Base-by-base conservation (phyloP, 2,888 invertebrate species). In the Galerucella pusilla region DNA sequence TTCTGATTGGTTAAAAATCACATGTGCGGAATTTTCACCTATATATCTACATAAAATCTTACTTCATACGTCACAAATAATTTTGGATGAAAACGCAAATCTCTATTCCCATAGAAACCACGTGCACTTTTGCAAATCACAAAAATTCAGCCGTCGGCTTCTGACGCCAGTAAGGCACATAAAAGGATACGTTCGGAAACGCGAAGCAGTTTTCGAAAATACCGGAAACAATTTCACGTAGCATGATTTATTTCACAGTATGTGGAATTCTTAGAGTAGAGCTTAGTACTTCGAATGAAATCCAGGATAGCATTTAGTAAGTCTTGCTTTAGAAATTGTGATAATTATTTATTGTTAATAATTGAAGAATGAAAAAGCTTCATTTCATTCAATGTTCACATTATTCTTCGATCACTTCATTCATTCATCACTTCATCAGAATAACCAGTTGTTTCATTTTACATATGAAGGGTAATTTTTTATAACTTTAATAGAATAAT, bases 191-290 rank as follows among this genome's bases (percentile, higher is more conserved):
- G 68, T 74, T 68, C 65, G 57, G 35, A 65, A 57, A 49, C 59
- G 69, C 64, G 63, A 69, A 69, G 61, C 68, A 60, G 61, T 74
- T 68, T 66, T 25, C 57, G 64, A 63, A 63, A 74, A 74, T 69
- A 46, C 61, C 28, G 52, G 68, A 69, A 74, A 68, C 61, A 35
- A 65, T 71, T 71, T 60, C 42, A 69, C 54, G 61, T 57, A 54
- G 64, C 16, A 35, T 65, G 46, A 65, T 74, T 69, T 65, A 64
- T 69, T 61, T 9, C 35, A 25, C 42, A 35, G 63, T 45, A 73
- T 16, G 52, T 25, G 16, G 42, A 63, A 35, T 14, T 63, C 42
- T 20, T 57, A 57, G 0, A 2, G 16, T 1, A 16, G 20, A 57
- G 9, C 57, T 20, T 57, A 9, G 20, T 10, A 57, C 16, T 20